Evolutionary conservation across 35 echinoderm and acorn worm species (phyloP).

Genomic region (Ptychodera flava): DNA sequence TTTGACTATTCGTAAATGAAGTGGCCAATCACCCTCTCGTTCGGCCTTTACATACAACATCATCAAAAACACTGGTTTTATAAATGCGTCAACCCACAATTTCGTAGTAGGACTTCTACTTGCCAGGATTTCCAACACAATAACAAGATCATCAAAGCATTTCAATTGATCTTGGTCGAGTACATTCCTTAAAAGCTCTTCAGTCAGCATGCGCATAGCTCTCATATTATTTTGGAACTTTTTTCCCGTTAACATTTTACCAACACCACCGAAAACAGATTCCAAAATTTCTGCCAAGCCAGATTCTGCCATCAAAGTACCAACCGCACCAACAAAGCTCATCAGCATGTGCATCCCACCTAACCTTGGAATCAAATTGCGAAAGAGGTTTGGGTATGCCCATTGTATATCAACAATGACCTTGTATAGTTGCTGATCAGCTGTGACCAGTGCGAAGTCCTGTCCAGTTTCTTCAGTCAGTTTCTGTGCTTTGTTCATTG

Average conservation of each 20-base stretch:
- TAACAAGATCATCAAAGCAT: neutral
- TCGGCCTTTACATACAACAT: conserved; percentile 34
- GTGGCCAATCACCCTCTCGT: conserved; percentile 36
- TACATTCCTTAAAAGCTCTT: conserved; percentile 17
- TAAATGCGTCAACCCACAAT: conserved; percentile 39
- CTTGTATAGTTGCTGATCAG: conserved; percentile 53
- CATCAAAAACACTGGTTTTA: conserved; percentile 29
- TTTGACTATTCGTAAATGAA: conserved; percentile 14
- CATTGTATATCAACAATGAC: conserved; percentile 48
- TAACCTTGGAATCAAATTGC: conserved; percentile 4
- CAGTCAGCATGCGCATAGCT: conserved; percentile 30
- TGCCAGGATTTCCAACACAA: neutral
- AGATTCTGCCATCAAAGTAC: too few relatives aligned
- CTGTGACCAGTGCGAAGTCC: conserved; percentile 25
- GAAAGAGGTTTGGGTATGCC: conserved; percentile 36
- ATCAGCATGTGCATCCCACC: too few relatives aligned
- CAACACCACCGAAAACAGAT: conserved; percentile 42
- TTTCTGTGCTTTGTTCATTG: conserved; percentile 33
- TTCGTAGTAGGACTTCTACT: conserved; percentile 21
- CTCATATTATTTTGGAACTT: conserved; percentile 31
- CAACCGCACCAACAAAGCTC: too few relatives aligned
- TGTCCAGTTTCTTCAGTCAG: conserved; percentile 20
- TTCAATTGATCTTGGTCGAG: neutral
- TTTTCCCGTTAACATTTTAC: conserved; percentile 42
- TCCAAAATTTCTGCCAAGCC: conserved; percentile 34